Evolutionary conservation across 2,113 vertebrate genomes (phyloP), one percentile per base, ranked within the genome.

Genomic region (Grus americana): DNA sequence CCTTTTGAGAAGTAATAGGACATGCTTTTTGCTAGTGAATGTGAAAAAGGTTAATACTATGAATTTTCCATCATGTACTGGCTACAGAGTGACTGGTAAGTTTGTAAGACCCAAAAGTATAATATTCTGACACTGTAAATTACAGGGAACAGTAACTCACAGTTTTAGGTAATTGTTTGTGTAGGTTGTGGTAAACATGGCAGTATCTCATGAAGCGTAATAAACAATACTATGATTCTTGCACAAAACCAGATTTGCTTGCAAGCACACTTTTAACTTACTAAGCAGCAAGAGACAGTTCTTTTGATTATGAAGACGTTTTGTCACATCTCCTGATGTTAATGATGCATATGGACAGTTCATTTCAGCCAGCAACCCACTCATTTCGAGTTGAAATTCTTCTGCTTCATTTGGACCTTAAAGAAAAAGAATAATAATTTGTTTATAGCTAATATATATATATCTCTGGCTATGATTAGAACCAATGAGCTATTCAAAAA

Each of bases 341-440:
- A 99, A 97, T 74, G 98, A 98, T 5, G 97, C 58, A 96, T 99
- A 99, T 0, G 99, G 99, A 95, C 99, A 99, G 92, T 98, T 98
- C 95, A 99, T 98, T 98, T 99, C 99, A 50, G 98, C 98, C 72
- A 99, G 97, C 23, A 99, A 97, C 19, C 99, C 99, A 65, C 99
- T 99, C 98, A 99, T 98, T 98, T 99, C 99, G 49, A 99, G 98
- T 65, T 99, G 99, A 97, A 99, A 99, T 82, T 98, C 97, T 94
- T 99, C 99, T 10, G 99, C 99, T 97, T 99, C 99, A 8, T 95
- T 98, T 2, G 99, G 99, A 98, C 99, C 99, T 99, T 42, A 42
- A 50, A 74, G 63, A 91, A 78, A 95, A 76, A 87, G 12, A 61
- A 84, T 4, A 79, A 54, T 23, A 8, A 70, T 21, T 85, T 47